These are phyloP conservation scores for Heliconius eleuchia DNA, from an alignment of 1,140 invertebrate species.

Conservation along the genomic window DNA sequence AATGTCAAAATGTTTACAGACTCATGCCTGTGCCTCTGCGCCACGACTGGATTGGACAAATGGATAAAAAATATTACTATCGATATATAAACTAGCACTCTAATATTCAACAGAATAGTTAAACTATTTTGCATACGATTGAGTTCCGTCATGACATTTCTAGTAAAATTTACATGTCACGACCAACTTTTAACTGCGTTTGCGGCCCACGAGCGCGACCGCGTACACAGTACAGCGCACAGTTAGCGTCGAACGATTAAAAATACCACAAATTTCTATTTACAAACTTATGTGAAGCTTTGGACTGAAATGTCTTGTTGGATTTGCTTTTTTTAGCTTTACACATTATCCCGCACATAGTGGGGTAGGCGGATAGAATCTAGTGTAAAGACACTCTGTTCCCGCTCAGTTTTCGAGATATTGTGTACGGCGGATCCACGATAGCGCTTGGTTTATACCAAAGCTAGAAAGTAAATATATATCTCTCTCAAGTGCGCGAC, in stretches of 20 bases:
- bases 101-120: conserved; percentile 13
- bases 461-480: too few relatives aligned
- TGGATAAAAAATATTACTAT: background rate
- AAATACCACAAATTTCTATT: conserved; percentile 8
- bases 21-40: too few relatives aligned
- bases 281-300: background rate
- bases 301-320: background rate
- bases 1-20: too few relatives aligned
- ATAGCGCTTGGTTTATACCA: too few relatives aligned
- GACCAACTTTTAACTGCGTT: conserved; percentile 17
- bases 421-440: too few relatives aligned
- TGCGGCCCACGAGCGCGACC: background rate
- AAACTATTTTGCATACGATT: conserved; percentile 20
- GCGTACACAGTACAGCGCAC: background rate
- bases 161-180: conserved; percentile 21
- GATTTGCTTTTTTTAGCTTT: background rate
- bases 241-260: background rate
- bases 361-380: too few relatives aligned
- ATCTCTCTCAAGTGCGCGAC: too few relatives aligned
- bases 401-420: too few relatives aligned
- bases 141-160: conserved; percentile 8
- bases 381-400: too few relatives aligned
- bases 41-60: too few relatives aligned
- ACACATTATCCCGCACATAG: too few relatives aligned
- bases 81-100: background rate